These are phyloP conservation scores for Sclerurus mexicanus DNA, from an alignment of 2,113 vertebrate genomes.

Conservation along the genomic window DNA sequence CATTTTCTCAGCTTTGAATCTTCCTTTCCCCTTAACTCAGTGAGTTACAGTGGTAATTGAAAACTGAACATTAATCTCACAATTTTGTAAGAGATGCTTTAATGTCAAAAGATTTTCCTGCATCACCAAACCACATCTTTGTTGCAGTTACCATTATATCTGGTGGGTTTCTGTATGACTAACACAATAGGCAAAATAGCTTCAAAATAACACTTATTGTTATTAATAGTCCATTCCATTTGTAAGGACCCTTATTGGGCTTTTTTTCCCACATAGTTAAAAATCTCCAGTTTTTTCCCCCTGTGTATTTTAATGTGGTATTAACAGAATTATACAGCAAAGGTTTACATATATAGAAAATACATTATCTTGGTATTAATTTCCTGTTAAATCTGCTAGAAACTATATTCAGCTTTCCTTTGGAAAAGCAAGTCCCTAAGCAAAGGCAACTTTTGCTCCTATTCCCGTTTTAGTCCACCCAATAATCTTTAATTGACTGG, in stretches of 20 bases:
- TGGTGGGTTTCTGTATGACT: neutral
- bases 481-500: neutral
- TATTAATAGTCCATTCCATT: neutral
- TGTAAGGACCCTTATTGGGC: neutral
- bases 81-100: neutral
- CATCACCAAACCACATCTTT: neutral
- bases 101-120: neutral
- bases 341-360: neutral
- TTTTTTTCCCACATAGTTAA: neutral
- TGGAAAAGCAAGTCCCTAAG: neutral
- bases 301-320: neutral
- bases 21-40: neutral
- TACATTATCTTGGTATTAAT: neutral
- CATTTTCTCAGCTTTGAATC: neutral
- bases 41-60: neutral
- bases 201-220: neutral
- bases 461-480: neutral
- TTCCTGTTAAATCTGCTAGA: neutral
- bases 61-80: neutral
- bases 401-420: neutral
- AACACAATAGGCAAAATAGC: neutral
- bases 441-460: neutral
- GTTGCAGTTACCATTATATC: neutral
- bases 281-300: rapidly evolving
- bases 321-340: neutral